phyloP scores from a whole-genome alignment of 2,888 invertebrate species.

The Galeruca laticollis region DNA sequence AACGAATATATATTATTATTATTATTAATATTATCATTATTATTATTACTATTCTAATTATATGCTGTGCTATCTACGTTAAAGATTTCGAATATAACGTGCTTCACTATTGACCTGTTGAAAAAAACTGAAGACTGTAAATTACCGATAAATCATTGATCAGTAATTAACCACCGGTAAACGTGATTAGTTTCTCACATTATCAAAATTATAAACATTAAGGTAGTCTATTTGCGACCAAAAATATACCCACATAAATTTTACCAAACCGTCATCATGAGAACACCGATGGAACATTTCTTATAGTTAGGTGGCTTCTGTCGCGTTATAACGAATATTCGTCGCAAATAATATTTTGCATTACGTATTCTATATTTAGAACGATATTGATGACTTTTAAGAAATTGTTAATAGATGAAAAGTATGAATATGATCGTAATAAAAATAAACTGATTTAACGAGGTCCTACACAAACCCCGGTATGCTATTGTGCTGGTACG shows the following conservation, averaged over 20 bases:
- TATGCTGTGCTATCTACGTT: too few species aligned
- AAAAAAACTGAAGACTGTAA: constrained; percentile 9
- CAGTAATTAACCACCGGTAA: constrained; percentile 21
- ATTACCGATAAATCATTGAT: constrained; percentile 19
- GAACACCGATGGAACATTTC: neutral
- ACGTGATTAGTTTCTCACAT: constrained; percentile 26
- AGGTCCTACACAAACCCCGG: too few species aligned
- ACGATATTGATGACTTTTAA: too few species aligned
- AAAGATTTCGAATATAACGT: neutral
- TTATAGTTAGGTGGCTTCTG: neutral
- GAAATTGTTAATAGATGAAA: too few species aligned
- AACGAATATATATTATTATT: too few species aligned
- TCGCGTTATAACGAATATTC: neutral
- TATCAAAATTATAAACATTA: constrained; percentile 22
- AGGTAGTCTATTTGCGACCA: constrained; percentile 10
- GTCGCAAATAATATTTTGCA: too few species aligned
- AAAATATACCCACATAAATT: constrained; percentile 22
- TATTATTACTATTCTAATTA: too few species aligned
- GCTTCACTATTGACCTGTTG: neutral
- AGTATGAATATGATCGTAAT: too few species aligned
- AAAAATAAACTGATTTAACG: too few species aligned
- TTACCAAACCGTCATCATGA: constrained; percentile 1
- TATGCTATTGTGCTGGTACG: too few species aligned
- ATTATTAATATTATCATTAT: too few species aligned
- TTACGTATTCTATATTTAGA: too few species aligned